Conservation (phyloP, 1,140 invertebrate genomes). For the Druon quercuslanigerum region DNA sequence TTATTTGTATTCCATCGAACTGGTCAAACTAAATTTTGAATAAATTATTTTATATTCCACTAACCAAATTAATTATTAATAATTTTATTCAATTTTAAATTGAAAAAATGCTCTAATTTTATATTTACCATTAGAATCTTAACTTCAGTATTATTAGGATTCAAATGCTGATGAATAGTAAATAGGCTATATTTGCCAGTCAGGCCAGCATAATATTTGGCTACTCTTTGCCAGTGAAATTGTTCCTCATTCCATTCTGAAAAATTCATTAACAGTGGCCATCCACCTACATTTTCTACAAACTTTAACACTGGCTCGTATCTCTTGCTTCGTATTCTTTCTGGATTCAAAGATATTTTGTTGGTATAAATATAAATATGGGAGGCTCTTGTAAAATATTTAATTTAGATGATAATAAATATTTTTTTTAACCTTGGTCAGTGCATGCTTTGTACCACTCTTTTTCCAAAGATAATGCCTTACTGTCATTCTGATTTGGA, state of each 20-base stretch:
- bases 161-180: not conserved
- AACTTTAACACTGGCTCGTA: not conserved
- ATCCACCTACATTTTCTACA: not conserved
- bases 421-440: not conserved
- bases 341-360: not conserved
- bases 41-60: not conserved
- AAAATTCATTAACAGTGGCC: not conserved
- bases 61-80: not conserved
- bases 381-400: too few relatives aligned
- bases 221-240: not conserved
- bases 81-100: not conserved
- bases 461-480: not conserved
- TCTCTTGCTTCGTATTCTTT: not conserved
- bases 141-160: conserved; percentile 14
- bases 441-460: conserved; percentile 6
- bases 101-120: not conserved
- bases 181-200: conserved; percentile 14
- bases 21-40: not conserved
- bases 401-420: too few relatives aligned
- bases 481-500: not conserved
- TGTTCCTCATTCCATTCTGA: not conserved
- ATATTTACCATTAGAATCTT: conserved; percentile 1
- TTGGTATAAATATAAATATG: not conserved
- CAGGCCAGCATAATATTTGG: not conserved
- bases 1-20: not conserved